phyloP scores from a whole-genome alignment of 2,888 invertebrate genomes.

The Dioctria linearis region DNA sequence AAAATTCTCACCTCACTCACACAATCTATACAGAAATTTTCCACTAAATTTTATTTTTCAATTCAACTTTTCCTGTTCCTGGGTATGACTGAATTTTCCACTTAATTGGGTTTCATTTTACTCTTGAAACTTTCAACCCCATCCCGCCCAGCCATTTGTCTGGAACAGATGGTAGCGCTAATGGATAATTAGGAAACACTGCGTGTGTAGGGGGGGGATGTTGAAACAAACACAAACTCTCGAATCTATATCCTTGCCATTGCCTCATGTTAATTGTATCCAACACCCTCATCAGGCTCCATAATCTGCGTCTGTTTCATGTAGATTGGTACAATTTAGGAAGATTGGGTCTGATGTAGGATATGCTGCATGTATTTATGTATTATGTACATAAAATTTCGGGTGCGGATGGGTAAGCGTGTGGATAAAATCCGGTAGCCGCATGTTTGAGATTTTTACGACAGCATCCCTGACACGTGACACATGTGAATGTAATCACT shows the following conservation, averaged over 20 bases:
- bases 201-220: not conserved
- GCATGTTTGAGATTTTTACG: constrained; percentile 52
- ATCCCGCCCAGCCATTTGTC: constrained; percentile 48
- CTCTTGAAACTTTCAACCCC: constrained; percentile 41
- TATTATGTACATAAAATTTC: too few species aligned
- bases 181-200: constrained; percentile 48
- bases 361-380: too few species aligned
- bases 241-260: constrained; percentile 34
- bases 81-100: constrained; percentile 29
- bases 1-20: too few species aligned
- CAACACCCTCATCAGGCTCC: constrained; percentile 26
- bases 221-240: constrained; percentile 32
- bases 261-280: constrained; percentile 50
- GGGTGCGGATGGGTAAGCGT: constrained; percentile 3
- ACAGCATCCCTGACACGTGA: constrained; percentile 54
- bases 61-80: constrained; percentile 8
- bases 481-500: constrained; percentile 54
- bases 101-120: constrained; percentile 51
- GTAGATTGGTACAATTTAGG: not conserved
- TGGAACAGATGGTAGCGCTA: constrained; percentile 52
- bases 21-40: not conserved
- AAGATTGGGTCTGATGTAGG: not conserved
- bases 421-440: constrained; percentile 46
- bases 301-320: constrained; percentile 21
- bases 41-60: not conserved